phyloP scores from a whole-genome alignment of 35 echinoderm and acorn worm species.

The Patiria miniata region DNA sequence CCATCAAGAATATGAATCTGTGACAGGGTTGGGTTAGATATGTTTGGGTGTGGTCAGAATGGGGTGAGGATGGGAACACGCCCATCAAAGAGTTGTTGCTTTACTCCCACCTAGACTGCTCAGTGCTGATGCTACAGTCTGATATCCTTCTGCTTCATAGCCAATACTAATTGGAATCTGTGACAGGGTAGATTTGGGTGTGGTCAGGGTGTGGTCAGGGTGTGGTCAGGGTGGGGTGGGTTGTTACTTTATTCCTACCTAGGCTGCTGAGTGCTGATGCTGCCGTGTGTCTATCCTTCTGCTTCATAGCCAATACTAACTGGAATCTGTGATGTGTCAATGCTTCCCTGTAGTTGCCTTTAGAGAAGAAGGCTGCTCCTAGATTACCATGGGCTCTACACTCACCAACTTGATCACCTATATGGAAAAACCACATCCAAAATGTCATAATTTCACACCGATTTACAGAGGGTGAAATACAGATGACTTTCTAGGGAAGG shows the following conservation, averaged over 20 bases:
- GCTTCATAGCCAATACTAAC: slow-evolving; percentile 96
- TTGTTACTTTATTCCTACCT: slow-evolving; percentile 55
- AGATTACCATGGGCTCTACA: slow-evolving; percentile 97
- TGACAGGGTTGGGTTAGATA: too few relatives aligned
- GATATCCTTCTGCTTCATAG: slow-evolving; percentile 98
- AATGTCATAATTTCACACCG: not conserved
- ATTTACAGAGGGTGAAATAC: too few relatives aligned
- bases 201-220: not conserved
- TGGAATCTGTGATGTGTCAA: slow-evolving; percentile 94
- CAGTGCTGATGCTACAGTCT: slow-evolving; percentile 53
- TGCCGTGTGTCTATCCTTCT: slow-evolving; percentile 88
- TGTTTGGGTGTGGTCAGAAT: too few relatives aligned
- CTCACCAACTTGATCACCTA: slow-evolving; percentile 96
- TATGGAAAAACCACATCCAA: slow-evolving; percentile 2
- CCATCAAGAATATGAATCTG: too few relatives aligned
- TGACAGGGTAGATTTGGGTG: too few relatives aligned
- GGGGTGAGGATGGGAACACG: too few relatives aligned
- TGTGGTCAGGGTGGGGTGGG: not conserved
- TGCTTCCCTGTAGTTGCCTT: slow-evolving; percentile 94
- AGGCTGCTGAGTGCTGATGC: slow-evolving; percentile 91
- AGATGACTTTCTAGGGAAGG: too few relatives aligned
- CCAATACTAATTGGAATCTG: slow-evolving; percentile 67
- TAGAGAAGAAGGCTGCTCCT: slow-evolving; percentile 94
- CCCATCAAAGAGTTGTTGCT: too few relatives aligned
- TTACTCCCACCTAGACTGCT: too few relatives aligned